Conservation (phyloP, 2,113 vertebrate species). For the Otis tarda region DNA sequence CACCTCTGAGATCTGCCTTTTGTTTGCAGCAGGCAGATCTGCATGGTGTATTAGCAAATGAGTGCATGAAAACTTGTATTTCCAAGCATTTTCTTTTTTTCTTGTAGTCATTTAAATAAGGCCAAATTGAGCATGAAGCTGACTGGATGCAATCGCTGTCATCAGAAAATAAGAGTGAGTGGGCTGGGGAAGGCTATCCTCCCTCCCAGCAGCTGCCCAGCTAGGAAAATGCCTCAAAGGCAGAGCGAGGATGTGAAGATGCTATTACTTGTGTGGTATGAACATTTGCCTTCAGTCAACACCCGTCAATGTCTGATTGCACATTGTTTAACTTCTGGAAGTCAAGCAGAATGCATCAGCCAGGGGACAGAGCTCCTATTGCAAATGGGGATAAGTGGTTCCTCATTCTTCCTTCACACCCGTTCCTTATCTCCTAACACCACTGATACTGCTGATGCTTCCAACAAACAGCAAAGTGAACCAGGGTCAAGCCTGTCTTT, state of each 20-base stretch:
- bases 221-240: not conserved
- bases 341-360: not conserved
- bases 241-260: not conserved
- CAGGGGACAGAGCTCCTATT: not conserved
- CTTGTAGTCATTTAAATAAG: constrained; percentile 35
- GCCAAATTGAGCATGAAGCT: constrained; percentile 54
- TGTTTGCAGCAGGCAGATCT: not conserved
- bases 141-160: constrained; percentile 1
- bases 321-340: not conserved
- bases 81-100: constrained; percentile 37
- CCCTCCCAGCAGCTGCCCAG: not conserved
- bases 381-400: not conserved
- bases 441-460: fast-evolving
- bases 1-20: not conserved
- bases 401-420: not conserved
- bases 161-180: not conserved
- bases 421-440: not conserved
- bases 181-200: not conserved
- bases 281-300: not conserved
- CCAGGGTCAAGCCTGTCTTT: not conserved
- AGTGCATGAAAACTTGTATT: not conserved
- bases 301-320: not conserved
- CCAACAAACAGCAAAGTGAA: not conserved
- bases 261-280: not conserved
- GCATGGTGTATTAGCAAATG: not conserved